A percentile compares a stretch with the other conserved stretches of the same genome.
phyloP scores from a whole-genome alignment of 2,888 invertebrate species.

The Creontiades dilutus region DNA sequence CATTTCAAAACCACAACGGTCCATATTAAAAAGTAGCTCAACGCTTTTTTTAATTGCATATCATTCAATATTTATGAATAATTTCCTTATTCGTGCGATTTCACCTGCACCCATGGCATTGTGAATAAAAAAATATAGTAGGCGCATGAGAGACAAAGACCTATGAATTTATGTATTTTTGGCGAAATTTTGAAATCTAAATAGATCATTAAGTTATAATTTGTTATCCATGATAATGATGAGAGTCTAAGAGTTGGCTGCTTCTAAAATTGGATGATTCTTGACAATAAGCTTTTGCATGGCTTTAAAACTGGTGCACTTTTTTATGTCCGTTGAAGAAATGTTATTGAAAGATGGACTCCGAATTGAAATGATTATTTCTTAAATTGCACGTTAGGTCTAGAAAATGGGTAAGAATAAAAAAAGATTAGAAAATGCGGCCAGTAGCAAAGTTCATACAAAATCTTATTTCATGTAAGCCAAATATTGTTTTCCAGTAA shows the following conservation, averaged over 20 bases:
- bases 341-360: no score
- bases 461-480: constrained; percentile 64
- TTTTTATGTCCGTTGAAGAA: not conserved
- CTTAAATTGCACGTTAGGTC: not conserved
- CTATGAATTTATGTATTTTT: not conserved
- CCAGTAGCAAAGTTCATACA: constrained; percentile 73
- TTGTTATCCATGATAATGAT: not conserved
- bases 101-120: no score
- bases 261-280: not conserved
- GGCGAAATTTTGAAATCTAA: not conserved
- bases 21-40: no score
- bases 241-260: not conserved
- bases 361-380: no score
- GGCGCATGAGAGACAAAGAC: no score
- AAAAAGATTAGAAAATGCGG: constrained; percentile 43
- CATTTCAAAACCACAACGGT: no score
- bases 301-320: constrained; percentile 63
- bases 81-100: no score
- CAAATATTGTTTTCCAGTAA: constrained; percentile 1
- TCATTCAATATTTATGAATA: no score
- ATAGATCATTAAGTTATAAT: not conserved
- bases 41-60: no score
- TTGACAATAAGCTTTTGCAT: constrained; percentile 60
- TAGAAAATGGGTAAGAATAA: not conserved
- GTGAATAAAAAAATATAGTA: no score